These are phyloP conservation scores for Sycobia sp. DNA, from an alignment of 1,140 invertebrate species.

Conservation along the genomic window DNA sequence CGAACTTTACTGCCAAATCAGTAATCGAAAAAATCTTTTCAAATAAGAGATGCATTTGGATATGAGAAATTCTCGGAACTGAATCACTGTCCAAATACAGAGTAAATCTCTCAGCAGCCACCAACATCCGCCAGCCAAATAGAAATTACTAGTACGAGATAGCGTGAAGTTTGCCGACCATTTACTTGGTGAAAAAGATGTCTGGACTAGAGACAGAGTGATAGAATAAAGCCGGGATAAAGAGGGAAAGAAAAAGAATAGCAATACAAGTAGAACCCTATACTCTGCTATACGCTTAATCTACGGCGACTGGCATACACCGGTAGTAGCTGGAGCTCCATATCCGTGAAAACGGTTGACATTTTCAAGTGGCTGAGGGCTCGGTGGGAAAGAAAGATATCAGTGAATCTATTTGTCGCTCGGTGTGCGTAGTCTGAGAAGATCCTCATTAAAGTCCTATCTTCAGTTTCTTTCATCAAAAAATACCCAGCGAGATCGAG, in stretches of 20 bases:
- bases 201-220: background rate
- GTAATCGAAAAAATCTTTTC: background rate
- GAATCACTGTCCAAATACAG: background rate
- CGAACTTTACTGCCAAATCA: too few relatives aligned
- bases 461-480: constrained; percentile 47
- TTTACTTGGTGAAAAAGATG: constrained; percentile 32
- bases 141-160: constrained; percentile 26
- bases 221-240: background rate
- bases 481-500: background rate
- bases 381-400: constrained; percentile 45
- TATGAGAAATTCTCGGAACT: constrained; percentile 18
- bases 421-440: constrained; percentile 33
- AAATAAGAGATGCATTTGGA: background rate
- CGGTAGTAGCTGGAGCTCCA: constrained; percentile 3
- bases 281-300: constrained; percentile 34
- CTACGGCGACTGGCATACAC: constrained; percentile 10
- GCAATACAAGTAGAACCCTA: background rate
- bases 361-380: constrained; percentile 24
- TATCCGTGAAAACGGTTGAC: constrained; percentile 38
- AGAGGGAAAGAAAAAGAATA: constrained; percentile 12
- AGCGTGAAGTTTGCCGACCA: constrained; percentile 21
- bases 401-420: constrained; percentile 50
- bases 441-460: constrained; percentile 52
- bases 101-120: background rate
- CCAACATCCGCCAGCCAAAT: constrained; percentile 8